Base-by-base conservation (phyloP, 2,113 vertebrate species). In the Octodon degus region DNA sequence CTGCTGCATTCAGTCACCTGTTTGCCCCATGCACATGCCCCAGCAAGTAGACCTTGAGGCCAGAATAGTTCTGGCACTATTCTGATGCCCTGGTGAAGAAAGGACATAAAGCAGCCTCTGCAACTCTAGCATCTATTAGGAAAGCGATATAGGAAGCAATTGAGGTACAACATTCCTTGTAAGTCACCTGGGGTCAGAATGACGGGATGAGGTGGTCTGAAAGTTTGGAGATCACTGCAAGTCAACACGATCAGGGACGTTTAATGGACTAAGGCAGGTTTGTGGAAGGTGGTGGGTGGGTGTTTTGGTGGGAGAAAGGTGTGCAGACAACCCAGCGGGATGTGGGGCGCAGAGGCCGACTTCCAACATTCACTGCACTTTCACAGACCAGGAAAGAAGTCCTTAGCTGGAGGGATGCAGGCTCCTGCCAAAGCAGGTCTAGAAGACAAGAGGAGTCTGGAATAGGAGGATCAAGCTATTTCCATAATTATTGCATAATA, bases 401-500 rank as follows among this genome's bases (percentile, higher is more conserved):
- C 47, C 58, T 27, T 22, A 37, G 67, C 53, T 30, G 25, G 47
- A 77, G 74, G 22, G 7, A 20, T 6, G 27, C 9, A 7, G 63
- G 63, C 25, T 90, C 89, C n/a, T 58, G 72, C 70, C 8, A 2
- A 2, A 88, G 85, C 40, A n/a, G 81, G 87, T 16, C 4, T 2
- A 4, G 65, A 30, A 86, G 90, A 85, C 47, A 50, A 86, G 40
- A 4, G 55, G 81, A 47, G 90, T 8, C 91, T 72, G 32, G 86
- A 32, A 20, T 4, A 76, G 37, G 25, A 85, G 68, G 81, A 34
- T 16, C 72, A 24, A 81, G 47, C 77, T 40, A n/a, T 92, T 97
- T 93, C 94, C 93, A 89, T 97, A 93, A 94, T 95, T 90, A 96
- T 92, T 96, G 92, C 93, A 97, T 94, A 94, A 97, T 85, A 62